Evolutionary conservation across 92 coral and sea anemone genomes (phyloP).

Genomic region (Umimayanthus kanabou): DNA sequence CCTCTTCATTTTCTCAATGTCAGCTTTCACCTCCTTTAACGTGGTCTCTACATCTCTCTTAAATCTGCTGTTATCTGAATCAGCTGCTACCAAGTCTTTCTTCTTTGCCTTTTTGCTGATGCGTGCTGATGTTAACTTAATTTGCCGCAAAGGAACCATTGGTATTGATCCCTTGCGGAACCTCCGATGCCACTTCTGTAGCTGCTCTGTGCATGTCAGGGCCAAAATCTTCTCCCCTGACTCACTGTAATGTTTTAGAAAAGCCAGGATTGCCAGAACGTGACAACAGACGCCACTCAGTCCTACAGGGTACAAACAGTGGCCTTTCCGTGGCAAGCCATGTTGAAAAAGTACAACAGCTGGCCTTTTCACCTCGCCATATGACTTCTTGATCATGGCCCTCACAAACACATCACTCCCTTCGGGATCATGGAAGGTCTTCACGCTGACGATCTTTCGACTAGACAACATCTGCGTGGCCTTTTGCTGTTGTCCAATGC

Average conservation of each 20-base stretch:
- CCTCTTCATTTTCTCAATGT: neutral
- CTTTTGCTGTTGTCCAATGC: slow-evolving; percentile 38
- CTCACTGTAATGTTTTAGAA: slow-evolving; percentile 21
- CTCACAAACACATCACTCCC: slow-evolving; percentile 40
- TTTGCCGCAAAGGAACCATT: neutral
- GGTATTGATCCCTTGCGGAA: neutral
- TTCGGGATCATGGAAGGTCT: slow-evolving; percentile 6
- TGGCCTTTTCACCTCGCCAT: slow-evolving; percentile 30
- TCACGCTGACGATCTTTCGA: slow-evolving; percentile 30
- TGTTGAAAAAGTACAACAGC: slow-evolving; percentile 38
- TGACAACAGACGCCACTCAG: slow-evolving; percentile 37
- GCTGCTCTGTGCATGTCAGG: slow-evolving; percentile 36
- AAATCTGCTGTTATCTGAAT: neutral
- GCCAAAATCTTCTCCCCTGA: slow-evolving; percentile 16
- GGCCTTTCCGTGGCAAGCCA: slow-evolving; percentile 43
- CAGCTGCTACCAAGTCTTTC: neutral
- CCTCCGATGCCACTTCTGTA: slow-evolving; percentile 48
- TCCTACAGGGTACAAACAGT: slow-evolving; percentile 45
- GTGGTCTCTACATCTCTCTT: neutral
- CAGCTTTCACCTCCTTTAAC: neutral
- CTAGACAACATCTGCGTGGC: too few species aligned
- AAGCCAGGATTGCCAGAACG: slow-evolving; percentile 31
- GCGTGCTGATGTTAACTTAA: neutral
- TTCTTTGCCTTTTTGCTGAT: slow-evolving; percentile 2
- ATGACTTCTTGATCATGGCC: slow-evolving; percentile 44